These are phyloP conservation scores for Shargacucullia verbasci DNA, from an alignment of 2,888 invertebrate species.

Conservation along the genomic window DNA sequence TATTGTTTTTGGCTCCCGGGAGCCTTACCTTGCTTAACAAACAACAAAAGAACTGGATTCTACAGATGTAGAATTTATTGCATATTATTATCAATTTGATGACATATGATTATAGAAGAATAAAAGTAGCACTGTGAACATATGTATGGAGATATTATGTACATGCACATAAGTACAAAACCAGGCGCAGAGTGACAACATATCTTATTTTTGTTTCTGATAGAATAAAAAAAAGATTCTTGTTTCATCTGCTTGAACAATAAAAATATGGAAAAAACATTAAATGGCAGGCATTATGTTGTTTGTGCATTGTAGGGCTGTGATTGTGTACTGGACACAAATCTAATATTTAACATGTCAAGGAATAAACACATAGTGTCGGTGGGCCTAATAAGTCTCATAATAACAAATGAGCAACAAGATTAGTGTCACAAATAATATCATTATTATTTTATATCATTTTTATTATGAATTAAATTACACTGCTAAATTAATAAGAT, in stretches of 20 bases:
- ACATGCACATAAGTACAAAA: constrained; percentile 53
- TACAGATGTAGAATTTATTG: too few relatives aligned
- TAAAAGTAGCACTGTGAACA: constrained; percentile 8
- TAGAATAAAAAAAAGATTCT: too few relatives aligned
- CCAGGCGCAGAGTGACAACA: constrained; percentile 12
- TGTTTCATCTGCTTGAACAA: too few relatives aligned
- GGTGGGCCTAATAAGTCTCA: constrained; percentile 50
- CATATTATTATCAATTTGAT: too few relatives aligned
- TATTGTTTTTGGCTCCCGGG: too few relatives aligned
- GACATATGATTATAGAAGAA: not conserved
- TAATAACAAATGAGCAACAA: constrained; percentile 37
- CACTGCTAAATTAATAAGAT: constrained; percentile 8
- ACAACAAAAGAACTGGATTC: too few relatives aligned
- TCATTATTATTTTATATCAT: not conserved
- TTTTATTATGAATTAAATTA: constrained; percentile 12
- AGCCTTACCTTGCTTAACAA: too few relatives aligned
- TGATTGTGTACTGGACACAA: not conserved
- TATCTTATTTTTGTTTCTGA: too few relatives aligned
- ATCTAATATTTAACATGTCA: constrained; percentile 13
- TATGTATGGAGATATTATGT: constrained; percentile 16
- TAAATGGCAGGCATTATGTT: too few relatives aligned
- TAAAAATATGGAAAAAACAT: too few relatives aligned
- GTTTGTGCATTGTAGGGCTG: constrained; percentile 12
- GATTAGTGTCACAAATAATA: constrained; percentile 23
- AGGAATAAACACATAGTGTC: constrained; percentile 6